Conservation (phyloP, 2,113 vertebrate genomes). For the Brachypodius melanocephalos region DNA sequence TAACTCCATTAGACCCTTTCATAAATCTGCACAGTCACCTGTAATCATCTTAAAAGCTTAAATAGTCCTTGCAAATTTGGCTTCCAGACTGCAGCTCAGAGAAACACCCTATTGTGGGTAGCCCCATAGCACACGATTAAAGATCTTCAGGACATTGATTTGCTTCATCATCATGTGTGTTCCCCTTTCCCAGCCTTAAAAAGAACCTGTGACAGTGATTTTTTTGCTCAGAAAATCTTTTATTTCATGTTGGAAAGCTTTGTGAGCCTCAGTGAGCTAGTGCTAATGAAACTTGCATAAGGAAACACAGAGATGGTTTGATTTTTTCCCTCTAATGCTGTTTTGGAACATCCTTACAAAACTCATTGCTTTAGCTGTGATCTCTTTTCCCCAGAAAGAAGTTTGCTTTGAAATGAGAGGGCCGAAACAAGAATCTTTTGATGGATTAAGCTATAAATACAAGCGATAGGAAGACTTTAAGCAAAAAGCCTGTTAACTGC, state of each 20-base stretch:
- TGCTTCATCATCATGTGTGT: background rate
- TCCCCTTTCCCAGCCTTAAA: background rate
- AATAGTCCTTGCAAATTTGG: background rate
- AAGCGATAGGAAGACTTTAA: slow-evolving; percentile 19
- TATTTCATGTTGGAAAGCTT: background rate
- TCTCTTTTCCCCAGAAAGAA: slow-evolving; percentile 18
- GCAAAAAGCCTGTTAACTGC: slow-evolving; percentile 27
- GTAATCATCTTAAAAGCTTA: background rate
- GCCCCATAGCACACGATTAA: background rate
- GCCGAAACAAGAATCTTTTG: background rate
- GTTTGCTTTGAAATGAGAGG: background rate
- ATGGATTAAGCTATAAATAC: slow-evolving; percentile 55
- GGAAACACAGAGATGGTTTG: background rate
- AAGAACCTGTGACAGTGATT: background rate
- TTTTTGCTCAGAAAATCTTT: background rate
- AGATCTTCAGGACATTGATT: background rate
- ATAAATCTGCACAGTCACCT: background rate
- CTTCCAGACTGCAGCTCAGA: background rate
- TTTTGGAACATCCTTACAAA: background rate
- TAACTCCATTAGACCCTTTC: background rate
- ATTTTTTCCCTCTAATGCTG: background rate
- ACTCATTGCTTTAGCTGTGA: background rate
- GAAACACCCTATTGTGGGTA: background rate
- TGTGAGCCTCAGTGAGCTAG: background rate
- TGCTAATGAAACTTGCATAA: background rate